Evolutionary conservation across 2,888 invertebrate genomes (phyloP).

Genomic region (Eutolmus rufibarbis): DNA sequence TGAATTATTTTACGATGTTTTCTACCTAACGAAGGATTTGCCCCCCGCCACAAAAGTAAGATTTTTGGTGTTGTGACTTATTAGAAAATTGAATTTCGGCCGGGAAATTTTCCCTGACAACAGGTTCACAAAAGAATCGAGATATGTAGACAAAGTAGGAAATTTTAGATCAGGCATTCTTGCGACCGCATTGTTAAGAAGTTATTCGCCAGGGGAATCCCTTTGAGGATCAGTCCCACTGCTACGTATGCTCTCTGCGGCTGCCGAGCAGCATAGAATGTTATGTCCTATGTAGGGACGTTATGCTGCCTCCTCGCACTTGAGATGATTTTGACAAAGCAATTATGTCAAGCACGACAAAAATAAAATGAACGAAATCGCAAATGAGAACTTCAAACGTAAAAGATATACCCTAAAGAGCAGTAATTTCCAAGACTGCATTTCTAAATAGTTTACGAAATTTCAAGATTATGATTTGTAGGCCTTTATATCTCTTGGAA

Average conservation of each 20-base stretch:
- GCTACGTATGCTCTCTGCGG: neutral
- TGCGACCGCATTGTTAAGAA: neutral
- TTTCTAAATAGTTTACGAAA: too few relatives aligned
- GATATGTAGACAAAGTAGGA: neutral
- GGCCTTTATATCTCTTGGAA: too few relatives aligned
- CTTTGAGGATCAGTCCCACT: neutral
- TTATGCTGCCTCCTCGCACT: neutral
- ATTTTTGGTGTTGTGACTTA: neutral
- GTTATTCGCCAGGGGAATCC: neutral
- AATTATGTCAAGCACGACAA: neutral
- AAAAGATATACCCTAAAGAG: neutral
- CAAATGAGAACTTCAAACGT: neutral
- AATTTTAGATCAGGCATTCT: neutral
- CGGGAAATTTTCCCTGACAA: neutral
- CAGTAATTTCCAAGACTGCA: too few relatives aligned
- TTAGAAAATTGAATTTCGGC: neutral
- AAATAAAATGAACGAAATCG: neutral
- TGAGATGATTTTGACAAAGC: neutral
- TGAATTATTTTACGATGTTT: neutral
- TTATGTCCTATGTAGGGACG: neutral
- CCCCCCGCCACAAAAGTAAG: neutral
- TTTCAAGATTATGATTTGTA: too few relatives aligned
- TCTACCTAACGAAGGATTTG: neutral
- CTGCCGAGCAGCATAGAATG: neutral
- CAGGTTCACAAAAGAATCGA: neutral